Evolutionary conservation across 1,140 invertebrate species (phyloP).

Genomic region (Charaxes varanes): DNA sequence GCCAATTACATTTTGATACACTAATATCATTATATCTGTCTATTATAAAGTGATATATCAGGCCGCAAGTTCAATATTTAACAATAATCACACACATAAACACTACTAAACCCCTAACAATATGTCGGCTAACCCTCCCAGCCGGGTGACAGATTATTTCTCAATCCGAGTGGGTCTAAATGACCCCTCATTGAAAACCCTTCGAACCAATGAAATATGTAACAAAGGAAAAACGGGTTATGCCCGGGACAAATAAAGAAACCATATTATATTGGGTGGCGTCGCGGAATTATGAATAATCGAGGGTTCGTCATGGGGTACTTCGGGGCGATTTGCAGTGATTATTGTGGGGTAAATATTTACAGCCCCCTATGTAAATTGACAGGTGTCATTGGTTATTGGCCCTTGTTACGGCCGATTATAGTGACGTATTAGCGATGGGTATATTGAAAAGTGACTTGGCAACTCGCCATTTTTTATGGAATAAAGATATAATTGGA

Average conservation of each 20-base stretch:
- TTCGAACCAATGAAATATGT: constrained; percentile 53
- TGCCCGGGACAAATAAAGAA: constrained; percentile 37
- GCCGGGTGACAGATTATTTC: constrained; percentile 30
- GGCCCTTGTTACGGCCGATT: constrained; percentile 1
- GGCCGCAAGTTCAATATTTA: too few species aligned
- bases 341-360: constrained; percentile 46
- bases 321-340: constrained; percentile 28
- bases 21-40: too few species aligned
- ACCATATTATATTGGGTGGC: constrained; percentile 42
- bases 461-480: too few species aligned
- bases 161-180: constrained; percentile 22
- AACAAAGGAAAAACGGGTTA: constrained; percentile 55
- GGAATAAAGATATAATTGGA: too few species aligned
- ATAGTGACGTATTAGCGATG: too few species aligned
- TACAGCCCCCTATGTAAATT: constrained; percentile 18
- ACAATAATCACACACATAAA: too few species aligned
- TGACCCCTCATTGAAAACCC: constrained; percentile 44
- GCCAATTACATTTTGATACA: too few species aligned
- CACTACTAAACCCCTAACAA: constrained; percentile 15
- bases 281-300: constrained; percentile 41
- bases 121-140: constrained; percentile 20
- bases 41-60: too few species aligned
- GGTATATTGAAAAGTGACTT: too few species aligned
- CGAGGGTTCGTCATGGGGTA: constrained; percentile 30
- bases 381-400: constrained; percentile 12